phyloP scores from a whole-genome alignment of 2,888 invertebrate species.

The Hypercompe scribonia region DNA sequence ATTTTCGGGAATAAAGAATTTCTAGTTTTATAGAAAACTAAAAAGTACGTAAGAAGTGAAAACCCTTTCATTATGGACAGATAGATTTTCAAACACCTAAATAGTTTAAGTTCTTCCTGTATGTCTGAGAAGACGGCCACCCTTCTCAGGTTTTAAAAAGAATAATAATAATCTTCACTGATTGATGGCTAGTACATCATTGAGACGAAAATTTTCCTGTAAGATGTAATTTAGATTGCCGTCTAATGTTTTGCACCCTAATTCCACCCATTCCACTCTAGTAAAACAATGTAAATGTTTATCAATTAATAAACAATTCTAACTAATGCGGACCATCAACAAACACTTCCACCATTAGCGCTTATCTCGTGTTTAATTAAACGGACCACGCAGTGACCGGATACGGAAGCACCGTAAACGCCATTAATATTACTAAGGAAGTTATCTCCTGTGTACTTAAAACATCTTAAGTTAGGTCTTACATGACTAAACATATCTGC shows the following conservation, averaged over 20 bases:
- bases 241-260: neutral
- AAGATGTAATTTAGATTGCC: neutral
- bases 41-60: no score
- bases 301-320: conserved; percentile 12
- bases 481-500: neutral
- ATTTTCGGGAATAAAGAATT: no score
- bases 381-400: conserved; percentile 1
- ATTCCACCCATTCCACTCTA: neutral
- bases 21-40: no score
- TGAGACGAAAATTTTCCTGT: neutral
- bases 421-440: conserved; percentile 3
- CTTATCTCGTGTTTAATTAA: conserved; percentile 22
- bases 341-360: conserved; percentile 14
- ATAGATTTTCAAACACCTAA: no score
- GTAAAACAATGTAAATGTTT: neutral
- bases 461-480: neutral
- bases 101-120: no score
- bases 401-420: neutral
- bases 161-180: no score
- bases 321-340: conserved; percentile 18
- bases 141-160: no score
- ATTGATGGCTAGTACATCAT: no score
- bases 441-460: neutral
- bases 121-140: no score
- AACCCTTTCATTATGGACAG: no score